Conservation (phyloP, 2,888 invertebrate species). For the Zeuzera pyrina region DNA sequence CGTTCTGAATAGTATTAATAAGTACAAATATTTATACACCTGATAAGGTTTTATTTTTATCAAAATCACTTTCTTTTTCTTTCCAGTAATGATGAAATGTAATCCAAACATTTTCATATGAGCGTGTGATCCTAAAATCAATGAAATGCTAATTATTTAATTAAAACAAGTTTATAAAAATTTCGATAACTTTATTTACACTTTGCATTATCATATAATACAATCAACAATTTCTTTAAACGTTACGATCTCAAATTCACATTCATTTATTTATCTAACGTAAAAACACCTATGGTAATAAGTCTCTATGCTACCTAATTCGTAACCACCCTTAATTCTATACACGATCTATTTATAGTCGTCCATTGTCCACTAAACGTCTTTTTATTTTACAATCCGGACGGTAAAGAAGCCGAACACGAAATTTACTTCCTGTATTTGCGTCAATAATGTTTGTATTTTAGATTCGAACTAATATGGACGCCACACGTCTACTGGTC, state of each 20-base stretch:
- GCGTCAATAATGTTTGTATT: constrained; percentile 9
- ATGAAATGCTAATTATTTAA: too few relatives aligned
- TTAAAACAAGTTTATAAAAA: too few relatives aligned
- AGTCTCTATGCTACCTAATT: constrained; percentile 43
- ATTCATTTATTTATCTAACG: constrained; percentile 63
- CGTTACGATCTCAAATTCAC: constrained; percentile 61
- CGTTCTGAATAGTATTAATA: too few relatives aligned
- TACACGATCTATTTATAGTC: constrained; percentile 1
- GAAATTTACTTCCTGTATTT: constrained; percentile 22
- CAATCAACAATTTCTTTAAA: constrained; percentile 67
- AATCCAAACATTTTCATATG: too few relatives aligned
- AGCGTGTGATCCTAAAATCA: too few relatives aligned
- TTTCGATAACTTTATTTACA: constrained; percentile 71
- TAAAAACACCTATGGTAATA: constrained; percentile 61
- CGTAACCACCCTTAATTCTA: constrained; percentile 25
- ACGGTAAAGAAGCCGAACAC: constrained; percentile 40
- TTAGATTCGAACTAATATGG: constrained; percentile 74
- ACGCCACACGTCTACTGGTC: constrained; percentile 83
- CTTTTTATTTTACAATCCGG: constrained; percentile 23
- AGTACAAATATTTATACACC: too few relatives aligned
- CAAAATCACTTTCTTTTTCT: too few relatives aligned
- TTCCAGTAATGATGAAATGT: too few relatives aligned
- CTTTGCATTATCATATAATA: constrained; percentile 70
- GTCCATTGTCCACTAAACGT: constrained; percentile 1
- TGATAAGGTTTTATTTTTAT: too few relatives aligned